These are phyloP conservation scores for Hedychridium roseum DNA, from an alignment of 2,888 invertebrate genomes.

Conservation along the genomic window DNA sequence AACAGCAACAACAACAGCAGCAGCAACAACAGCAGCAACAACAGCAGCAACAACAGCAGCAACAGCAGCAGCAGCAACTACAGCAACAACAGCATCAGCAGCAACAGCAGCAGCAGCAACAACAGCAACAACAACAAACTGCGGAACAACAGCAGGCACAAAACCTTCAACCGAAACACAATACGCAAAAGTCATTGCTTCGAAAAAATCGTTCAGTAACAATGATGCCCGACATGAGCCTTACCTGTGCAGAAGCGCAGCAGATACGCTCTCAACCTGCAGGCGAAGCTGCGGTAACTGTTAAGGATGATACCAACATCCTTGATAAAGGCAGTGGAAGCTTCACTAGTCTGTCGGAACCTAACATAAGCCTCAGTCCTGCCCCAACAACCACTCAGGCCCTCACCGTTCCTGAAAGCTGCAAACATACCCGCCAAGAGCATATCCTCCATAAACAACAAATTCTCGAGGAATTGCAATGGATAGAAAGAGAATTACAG, in stretches of 20 bases:
- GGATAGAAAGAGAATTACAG: constrained; percentile 75
- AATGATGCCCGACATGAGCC: constrained; percentile 65
- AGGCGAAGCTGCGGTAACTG: constrained; percentile 54
- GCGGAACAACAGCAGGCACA: constrained; percentile 53
- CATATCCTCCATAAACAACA: constrained; percentile 75
- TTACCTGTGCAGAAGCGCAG: constrained; percentile 69
- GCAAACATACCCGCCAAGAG: constrained; percentile 65
- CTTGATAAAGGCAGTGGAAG: constrained; percentile 64
- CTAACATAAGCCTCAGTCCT: constrained; percentile 55
- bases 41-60: constrained; percentile 57
- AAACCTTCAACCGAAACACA: constrained; percentile 57
- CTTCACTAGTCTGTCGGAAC: constrained; percentile 52
- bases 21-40: constrained; percentile 53
- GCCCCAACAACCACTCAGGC: constrained; percentile 37
- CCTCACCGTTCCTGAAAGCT: constrained; percentile 44
- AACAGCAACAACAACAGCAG: constrained; percentile 35
- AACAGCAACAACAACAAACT: constrained; percentile 51
- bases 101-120: constrained; percentile 59
- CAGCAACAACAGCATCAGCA: constrained; percentile 65
- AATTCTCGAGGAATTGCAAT: constrained; percentile 73
- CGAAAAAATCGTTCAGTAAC: constrained; percentile 67
- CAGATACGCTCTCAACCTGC: constrained; percentile 65
- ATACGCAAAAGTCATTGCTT: constrained; percentile 65
- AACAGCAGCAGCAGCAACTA: constrained; percentile 56
- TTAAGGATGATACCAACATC: constrained; percentile 66